phyloP scores from a whole-genome alignment of 2,888 invertebrate species.

The Pyrrhia umbra region DNA sequence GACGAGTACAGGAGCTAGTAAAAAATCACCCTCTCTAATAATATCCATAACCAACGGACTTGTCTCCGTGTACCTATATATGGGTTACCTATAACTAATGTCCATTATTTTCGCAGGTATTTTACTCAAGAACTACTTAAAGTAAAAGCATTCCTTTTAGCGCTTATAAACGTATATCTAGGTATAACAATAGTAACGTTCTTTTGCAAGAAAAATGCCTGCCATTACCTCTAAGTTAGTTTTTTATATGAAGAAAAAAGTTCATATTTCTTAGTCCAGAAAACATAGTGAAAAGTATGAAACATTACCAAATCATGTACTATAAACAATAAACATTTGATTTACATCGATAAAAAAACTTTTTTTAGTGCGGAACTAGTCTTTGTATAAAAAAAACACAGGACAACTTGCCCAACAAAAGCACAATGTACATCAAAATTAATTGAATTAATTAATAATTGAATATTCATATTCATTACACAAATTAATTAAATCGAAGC shows the following conservation, averaged over 20 bases:
- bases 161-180: no score
- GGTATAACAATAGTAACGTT: neutral
- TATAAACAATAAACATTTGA: no score
- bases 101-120: neutral
- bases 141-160: neutral
- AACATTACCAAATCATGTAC: no score
- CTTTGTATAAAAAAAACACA: slow-evolving; percentile 4
- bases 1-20: no score
- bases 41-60: no score
- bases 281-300: no score
- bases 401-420: neutral
- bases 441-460: slow-evolving; percentile 34
- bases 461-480: slow-evolving; percentile 37
- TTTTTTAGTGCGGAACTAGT: neutral
- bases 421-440: slow-evolving; percentile 21
- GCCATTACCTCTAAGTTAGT: neutral
- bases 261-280: neutral
- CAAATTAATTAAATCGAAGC: slow-evolving; percentile 53
- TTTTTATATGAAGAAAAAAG: neutral
- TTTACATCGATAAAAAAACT: neutral
- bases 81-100: no score
- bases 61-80: no score
- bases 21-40: no score
- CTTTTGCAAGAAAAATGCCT: neutral
- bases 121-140: neutral